Evolutionary conservation across 2,113 vertebrate species (phyloP), one percentile per base, ranked within the genome.

Genomic region (Lasiurus cinereus): DNA sequence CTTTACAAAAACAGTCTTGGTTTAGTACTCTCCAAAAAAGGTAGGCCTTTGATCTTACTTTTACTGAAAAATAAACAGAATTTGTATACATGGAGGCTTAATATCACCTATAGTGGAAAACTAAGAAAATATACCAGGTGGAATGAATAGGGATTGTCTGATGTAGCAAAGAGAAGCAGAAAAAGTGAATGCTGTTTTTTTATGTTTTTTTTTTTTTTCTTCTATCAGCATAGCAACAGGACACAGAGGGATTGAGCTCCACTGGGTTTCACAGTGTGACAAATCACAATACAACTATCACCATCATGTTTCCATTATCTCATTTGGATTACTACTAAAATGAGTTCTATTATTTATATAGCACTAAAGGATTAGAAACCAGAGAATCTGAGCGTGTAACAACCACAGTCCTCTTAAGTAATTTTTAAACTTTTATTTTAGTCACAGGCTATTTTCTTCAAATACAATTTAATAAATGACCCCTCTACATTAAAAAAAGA

Each of bases 391-490:
- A 72, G 8, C 24, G 85, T 64, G 2, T 8, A 90, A 52, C 39
- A 36, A 84, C 59, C 18, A 54, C 5, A 79, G 67, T 69, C 15
- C 36, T 92, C 39, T 46, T 90, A 52, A 74, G 56, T 36, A 27
- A 46, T 43, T 76, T 67, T 89, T 14, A 70, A 91, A 90, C 4
- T 24, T 27, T 46, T 73, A 83, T 79, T 54, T 31, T 33, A 69
- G 62, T 21, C 79, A 13, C 27, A 66, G 36, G 19, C 78, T 59
- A 33, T 18, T 52, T 70, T 92, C 62, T 74, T 94, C n/a, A 85
- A 92, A 88, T 82, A 92, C 83, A 83, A 85, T 79, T 54, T 95
- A 74, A 77, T 11, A 94, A 87, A 92, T 67, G 27, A 74, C 4
- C 16, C 50, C 16, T 59, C 54, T 27, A 56, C 9, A 59, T 83